Percentiles rank a stretch among this genome's conserved stretches.
Evolutionary conservation across 2,113 vertebrate genomes (phyloP).

Genomic region (Leptobrachium leishanense): DNA sequence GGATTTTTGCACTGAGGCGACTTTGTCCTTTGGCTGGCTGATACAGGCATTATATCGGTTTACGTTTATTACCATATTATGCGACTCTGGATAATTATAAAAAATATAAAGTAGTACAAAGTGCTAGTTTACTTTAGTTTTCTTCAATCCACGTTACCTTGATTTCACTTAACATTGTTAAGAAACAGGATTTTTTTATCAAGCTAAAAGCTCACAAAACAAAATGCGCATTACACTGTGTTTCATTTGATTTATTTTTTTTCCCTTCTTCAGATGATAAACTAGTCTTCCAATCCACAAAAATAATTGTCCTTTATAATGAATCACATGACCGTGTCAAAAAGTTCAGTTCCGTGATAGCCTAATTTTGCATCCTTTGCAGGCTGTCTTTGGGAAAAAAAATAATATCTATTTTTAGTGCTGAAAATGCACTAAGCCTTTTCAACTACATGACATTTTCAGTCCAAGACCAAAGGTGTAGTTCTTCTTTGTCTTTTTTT

Average conservation of each 20-base stretch:
- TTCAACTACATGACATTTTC: constrained; percentile 54
- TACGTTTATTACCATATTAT: too few relatives aligned
- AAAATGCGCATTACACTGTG: neutral
- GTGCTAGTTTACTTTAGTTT: too few relatives aligned
- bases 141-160: too few relatives aligned
- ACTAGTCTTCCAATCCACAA: neutral
- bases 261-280: neutral
- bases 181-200: too few relatives aligned
- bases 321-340: constrained; percentile 1
- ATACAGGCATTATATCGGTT: too few relatives aligned
- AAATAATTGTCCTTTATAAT: constrained; percentile 33
- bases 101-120: too few relatives aligned
- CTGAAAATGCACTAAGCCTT: constrained; percentile 54
- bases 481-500: constrained; percentile 40
- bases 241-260: constrained; percentile 17
- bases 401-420: constrained; percentile 55
- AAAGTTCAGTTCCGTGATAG: constrained; percentile 25
- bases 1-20: too few relatives aligned
- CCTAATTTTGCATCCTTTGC: constrained; percentile 36
- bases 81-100: too few relatives aligned
- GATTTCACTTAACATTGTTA: too few relatives aligned
- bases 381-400: constrained; percentile 46
- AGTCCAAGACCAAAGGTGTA: constrained; percentile 53
- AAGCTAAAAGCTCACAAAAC: neutral
- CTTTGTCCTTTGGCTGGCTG: too few relatives aligned